Evolutionary conservation across 2,113 vertebrate species (phyloP), one percentile per base, ranked within the genome.

Genomic region (Hippocampus abdominalis): DNA sequence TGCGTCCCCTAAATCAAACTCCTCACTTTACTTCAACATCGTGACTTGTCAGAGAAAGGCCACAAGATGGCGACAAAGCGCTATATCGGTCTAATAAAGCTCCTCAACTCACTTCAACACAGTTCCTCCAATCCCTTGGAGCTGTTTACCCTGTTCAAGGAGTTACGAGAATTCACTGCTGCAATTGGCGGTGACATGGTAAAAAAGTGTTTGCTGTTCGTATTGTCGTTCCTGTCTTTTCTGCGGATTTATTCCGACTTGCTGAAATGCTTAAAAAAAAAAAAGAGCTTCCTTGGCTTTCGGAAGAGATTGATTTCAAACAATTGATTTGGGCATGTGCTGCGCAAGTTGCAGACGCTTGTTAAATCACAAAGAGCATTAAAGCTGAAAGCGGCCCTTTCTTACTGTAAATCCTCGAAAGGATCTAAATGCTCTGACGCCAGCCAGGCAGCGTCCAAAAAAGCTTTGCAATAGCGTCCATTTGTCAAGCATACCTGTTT

Each of bases 321-420:
- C 65, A 40, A 49, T 64, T 67, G 59, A 32, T 54, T 67, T 54
- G 23, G 21, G 20, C 32, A 39, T 20, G 61, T 42, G 61, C 61
- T 40, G 36, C 61, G n/a, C 60, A 63, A 40, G 60, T 57, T 74
- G 69, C 60, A 62, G 21, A 73, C 69, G 64, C 69, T 78, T 64
- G 69, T 73, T 72, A 72, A 72, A 74, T 39, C 27, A 76, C 71
- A 69, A 72, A 76, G 72, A 66, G 51, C 23, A 40, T 78, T 57
- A 76, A 12, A 56, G n/a, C n/a, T 56, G 53, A 56, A 56, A 56
- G 53, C 53, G 3, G n/a, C 23, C 3, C n/a, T 25, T 13, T 57
- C 11, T 57, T 12, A 15, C 54, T 25, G n/a, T 57, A 57, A 57
- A 57, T 27, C 2, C n/a, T 56, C n/a, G 10, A 25, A 25, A 20